phyloP scores from a whole-genome alignment of 2,888 invertebrate genomes.

The Philonicus albiceps region DNA sequence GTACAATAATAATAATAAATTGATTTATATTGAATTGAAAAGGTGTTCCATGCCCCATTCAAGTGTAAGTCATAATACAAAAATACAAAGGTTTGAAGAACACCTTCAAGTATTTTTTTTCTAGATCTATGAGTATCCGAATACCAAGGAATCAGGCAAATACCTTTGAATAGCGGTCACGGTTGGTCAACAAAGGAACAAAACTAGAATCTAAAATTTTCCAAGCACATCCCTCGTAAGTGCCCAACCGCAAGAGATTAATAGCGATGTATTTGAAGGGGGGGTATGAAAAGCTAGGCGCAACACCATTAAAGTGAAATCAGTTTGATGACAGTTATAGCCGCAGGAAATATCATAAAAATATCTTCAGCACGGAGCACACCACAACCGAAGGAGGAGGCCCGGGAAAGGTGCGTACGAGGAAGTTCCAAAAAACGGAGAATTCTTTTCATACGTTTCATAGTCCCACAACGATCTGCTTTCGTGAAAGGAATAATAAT shows the following conservation, averaged over 20 bases:
- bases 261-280: background rate
- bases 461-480: background rate
- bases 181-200: background rate
- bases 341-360: conserved; percentile 12
- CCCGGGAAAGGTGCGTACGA: background rate
- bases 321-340: background rate
- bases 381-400: background rate
- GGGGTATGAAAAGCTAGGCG: background rate
- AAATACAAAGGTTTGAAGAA: too few species aligned
- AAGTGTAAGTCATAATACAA: too few species aligned
- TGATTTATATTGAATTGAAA: too few species aligned
- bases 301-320: conserved; percentile 8
- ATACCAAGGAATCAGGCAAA: background rate
- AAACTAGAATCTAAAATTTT: background rate
- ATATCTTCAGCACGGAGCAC: background rate
- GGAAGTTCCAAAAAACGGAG: background rate
- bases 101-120: too few species aligned
- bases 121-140: background rate
- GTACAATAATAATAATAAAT: too few species aligned
- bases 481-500: conserved; percentile 22
- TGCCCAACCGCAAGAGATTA: conserved; percentile 8
- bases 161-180: background rate
- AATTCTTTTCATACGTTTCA: background rate
- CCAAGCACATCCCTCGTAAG: background rate
- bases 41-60: too few species aligned